A percentile compares a stretch with the other conserved stretches of the same genome.
phyloP scores from a whole-genome alignment of 1,140 invertebrate genomes.

The Chelonus insularis region DNA sequence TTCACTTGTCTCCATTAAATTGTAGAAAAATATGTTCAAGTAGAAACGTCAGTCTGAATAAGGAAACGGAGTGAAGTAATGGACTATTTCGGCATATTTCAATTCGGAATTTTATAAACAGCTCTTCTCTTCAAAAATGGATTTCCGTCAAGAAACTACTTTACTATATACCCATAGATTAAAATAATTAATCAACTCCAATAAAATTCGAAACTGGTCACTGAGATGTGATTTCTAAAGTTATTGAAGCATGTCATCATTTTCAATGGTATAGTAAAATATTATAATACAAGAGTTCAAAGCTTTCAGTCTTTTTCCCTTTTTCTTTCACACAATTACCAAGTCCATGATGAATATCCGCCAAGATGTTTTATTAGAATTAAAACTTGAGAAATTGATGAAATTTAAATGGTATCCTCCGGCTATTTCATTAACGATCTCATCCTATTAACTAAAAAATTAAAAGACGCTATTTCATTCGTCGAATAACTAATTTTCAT shows the following conservation, averaged over 20 bases:
- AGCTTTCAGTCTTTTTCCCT: not conserved
- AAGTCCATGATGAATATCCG: slow-evolving; percentile 9
- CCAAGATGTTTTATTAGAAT: slow-evolving; percentile 5
- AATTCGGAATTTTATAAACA: too few species aligned
- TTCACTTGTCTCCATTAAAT: too few species aligned
- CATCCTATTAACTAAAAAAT: not conserved
- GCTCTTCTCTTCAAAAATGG: too few species aligned
- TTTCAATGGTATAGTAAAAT: not conserved
- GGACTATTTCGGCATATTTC: too few species aligned
- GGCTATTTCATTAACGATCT: not conserved
- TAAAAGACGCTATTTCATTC: not conserved
- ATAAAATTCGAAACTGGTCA: not conserved
- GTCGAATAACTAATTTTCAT: too few species aligned
- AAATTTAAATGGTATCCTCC: too few species aligned
- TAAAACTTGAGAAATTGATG: not conserved
- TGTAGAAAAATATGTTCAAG: too few species aligned
- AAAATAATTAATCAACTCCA: too few species aligned
- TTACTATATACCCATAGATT: too few species aligned
- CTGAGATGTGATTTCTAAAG: not conserved
- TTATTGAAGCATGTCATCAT: not conserved
- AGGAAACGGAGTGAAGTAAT: too few species aligned
- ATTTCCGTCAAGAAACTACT: too few species aligned
- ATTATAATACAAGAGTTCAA: not conserved
- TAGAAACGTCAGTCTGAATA: too few species aligned
- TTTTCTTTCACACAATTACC: not conserved